phyloP scores from a whole-genome alignment of 1,140 invertebrate genomes.

The Uloborus diversus region DNA sequence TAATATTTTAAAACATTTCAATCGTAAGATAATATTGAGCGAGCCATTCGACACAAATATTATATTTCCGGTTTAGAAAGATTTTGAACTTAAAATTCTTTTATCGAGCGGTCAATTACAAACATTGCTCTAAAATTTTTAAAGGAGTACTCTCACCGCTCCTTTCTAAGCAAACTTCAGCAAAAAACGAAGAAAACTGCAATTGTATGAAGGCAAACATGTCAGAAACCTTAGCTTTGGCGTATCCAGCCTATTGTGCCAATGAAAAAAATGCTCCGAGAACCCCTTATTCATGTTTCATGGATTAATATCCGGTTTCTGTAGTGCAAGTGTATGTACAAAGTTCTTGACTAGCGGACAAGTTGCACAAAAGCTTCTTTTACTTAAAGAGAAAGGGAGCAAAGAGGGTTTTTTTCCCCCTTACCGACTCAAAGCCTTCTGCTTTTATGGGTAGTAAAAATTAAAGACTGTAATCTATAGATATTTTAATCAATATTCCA shows the following conservation, averaged over 20 bases:
- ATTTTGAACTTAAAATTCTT: too few relatives aligned
- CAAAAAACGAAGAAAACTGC: neutral
- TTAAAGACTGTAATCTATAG: constrained; percentile 1
- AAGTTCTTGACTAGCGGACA: constrained; percentile 6
- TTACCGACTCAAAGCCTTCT: neutral
- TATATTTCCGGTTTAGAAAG: too few relatives aligned
- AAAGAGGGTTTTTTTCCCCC: neutral
- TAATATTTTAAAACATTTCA: too few relatives aligned
- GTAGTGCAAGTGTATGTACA: constrained; percentile 21
- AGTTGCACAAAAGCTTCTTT: constrained; percentile 12
- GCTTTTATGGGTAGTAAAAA: neutral
- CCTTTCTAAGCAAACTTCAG: too few relatives aligned
- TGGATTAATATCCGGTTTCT: constrained; percentile 41
- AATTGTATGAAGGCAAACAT: neutral
- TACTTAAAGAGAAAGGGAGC: too few relatives aligned
- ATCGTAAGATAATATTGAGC: too few relatives aligned
- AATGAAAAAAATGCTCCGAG: neutral
- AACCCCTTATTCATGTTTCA: constrained; percentile 1
- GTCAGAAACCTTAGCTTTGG: neutral
- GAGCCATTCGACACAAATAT: too few relatives aligned
- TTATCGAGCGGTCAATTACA: too few relatives aligned
- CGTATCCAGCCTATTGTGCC: neutral
- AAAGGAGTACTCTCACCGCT: too few relatives aligned
- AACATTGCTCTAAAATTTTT: too few relatives aligned
- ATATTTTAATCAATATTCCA: constrained; percentile 20